Base-by-base conservation (phyloP, 2,113 vertebrate species). In the Addax nasomaculatus region DNA sequence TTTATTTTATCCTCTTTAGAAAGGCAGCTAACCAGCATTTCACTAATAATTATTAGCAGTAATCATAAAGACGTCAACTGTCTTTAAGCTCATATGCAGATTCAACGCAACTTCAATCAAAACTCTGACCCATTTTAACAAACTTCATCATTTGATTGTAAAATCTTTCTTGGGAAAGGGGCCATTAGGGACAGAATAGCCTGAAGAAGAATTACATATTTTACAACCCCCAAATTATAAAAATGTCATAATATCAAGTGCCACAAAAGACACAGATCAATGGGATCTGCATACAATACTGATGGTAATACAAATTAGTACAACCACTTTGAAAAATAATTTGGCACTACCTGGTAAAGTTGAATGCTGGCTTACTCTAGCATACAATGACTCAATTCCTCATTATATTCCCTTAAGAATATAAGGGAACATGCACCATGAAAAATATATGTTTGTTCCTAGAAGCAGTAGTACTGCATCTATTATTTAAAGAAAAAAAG, bases 151-250 rank as follows among this genome's bases (percentile, higher is more conserved):
- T 55, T 88, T 93, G 45, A 76, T 91, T 85, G 78, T 51, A 57
- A 96, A 91, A 89, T 91, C 43, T 79, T 84, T 45, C 14, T 51
- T 19, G 11, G 33, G 21, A 39, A 33, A 29, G 17, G 23, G 12
- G 6, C 45, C 27, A 49, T 70, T 30, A 15, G 36, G 53, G 19
- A 88, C 16, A 84, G 85, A 81, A 92, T 36, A 94, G 17, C 58
- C 17, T 85, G 43, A 43, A 7, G 19, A 55, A 90, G 3, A 90
- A 79, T 47, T 88, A 64, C 11, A 21, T 81, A 86, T 78, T 96
- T 92, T 89, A 93, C 16, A 83, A 83, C 53, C 57, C 89, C 17
- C 21, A 90, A 57, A 95, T 90, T 21, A 96, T n/a, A 79, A 93
- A 94, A 86, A 79, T 47, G 8, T 90, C 43, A 76, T 88, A 58